These are phyloP conservation scores for Leptodactylus fallax DNA, from an alignment of 2,797 vertebrate species.

Conservation along the genomic window DNA sequence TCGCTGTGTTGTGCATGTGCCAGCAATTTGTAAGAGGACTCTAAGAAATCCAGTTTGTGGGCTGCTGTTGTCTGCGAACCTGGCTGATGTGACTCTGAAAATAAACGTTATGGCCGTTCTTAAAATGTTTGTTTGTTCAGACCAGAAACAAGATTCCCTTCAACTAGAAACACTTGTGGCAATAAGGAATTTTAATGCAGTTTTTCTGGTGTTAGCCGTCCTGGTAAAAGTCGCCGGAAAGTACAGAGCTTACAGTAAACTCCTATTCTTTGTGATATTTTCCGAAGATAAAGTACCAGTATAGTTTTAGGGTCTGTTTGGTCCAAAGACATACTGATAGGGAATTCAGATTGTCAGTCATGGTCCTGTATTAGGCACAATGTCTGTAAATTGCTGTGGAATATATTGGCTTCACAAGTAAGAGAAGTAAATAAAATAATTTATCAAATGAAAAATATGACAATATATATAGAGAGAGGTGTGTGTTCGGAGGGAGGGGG, in stretches of 20 bases:
- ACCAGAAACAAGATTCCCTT: conserved; percentile 13
- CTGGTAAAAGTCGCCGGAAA: not conserved
- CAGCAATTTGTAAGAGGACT: conserved; percentile 45
- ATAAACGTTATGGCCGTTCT: conserved; percentile 43
- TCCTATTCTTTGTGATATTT: too few species aligned
- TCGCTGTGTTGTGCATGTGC: conserved; percentile 23
- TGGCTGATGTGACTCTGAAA: conserved; percentile 18
- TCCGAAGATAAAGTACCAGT: too few species aligned
- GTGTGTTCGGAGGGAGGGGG: too few species aligned
- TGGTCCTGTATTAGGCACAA: too few species aligned
- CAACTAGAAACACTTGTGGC: conserved; percentile 7
- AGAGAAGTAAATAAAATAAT: too few species aligned
- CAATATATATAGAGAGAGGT: too few species aligned
- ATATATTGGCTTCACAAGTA: too few species aligned
- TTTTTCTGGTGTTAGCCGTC: not conserved
- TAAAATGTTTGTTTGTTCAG: conserved; percentile 37
- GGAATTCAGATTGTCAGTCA: too few species aligned
- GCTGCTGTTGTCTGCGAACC: conserved; percentile 35
- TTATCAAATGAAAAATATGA: too few species aligned
- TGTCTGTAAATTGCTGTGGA: too few species aligned
- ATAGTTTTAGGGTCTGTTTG: too few species aligned
- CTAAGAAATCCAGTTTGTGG: conserved; percentile 50
- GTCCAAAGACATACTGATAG: too few species aligned
- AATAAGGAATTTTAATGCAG: conserved; percentile 10
- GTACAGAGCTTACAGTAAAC: not conserved